Percentiles rank a stretch among this genome's conserved stretches.
Evolutionary conservation across 2,797 vertebrate species (phyloP).

Genomic region (Dromococcyx pavoninus): DNA sequence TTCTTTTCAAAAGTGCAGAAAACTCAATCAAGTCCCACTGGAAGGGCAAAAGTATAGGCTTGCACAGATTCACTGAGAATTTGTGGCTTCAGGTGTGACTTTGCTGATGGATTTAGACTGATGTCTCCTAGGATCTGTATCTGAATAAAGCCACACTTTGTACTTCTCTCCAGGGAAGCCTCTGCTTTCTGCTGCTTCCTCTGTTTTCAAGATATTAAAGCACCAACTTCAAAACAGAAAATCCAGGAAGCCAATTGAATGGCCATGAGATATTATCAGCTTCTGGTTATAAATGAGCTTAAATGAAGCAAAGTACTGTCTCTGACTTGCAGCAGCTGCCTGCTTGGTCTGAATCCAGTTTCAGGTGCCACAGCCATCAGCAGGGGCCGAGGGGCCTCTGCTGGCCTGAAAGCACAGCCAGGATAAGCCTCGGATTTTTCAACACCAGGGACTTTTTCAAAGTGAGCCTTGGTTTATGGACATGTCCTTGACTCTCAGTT

Average conservation of each 20-base stretch:
- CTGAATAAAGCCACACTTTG: not conserved
- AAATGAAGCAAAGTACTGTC: not conserved
- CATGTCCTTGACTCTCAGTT: not conserved
- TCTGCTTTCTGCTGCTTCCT: slow-evolving; percentile 18
- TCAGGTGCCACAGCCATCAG: not conserved
- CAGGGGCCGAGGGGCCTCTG: not conserved
- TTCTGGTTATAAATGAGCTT: not conserved
- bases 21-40: not conserved
- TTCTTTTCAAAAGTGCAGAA: not conserved
- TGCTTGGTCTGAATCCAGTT: not conserved
- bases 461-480: not conserved
- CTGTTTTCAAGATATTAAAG: slow-evolving; percentile 26
- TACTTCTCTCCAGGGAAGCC: slow-evolving; percentile 21
- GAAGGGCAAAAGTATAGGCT: not conserved
- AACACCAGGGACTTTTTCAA: not conserved
- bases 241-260: slow-evolving; percentile 56
- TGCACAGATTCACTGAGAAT: not conserved
- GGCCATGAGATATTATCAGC: slow-evolving; percentile 25
- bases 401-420: not conserved
- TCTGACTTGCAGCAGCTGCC: not conserved
- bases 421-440: not conserved
- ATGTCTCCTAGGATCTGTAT: not conserved
- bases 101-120: slow-evolving; percentile 19
- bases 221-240: slow-evolving; percentile 19
- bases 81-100: not conserved